Evolutionary conservation across 2,113 vertebrate genomes (phyloP), one percentile per base, ranked within the genome.

Genomic region (Dasyurus viverrinus): DNA sequence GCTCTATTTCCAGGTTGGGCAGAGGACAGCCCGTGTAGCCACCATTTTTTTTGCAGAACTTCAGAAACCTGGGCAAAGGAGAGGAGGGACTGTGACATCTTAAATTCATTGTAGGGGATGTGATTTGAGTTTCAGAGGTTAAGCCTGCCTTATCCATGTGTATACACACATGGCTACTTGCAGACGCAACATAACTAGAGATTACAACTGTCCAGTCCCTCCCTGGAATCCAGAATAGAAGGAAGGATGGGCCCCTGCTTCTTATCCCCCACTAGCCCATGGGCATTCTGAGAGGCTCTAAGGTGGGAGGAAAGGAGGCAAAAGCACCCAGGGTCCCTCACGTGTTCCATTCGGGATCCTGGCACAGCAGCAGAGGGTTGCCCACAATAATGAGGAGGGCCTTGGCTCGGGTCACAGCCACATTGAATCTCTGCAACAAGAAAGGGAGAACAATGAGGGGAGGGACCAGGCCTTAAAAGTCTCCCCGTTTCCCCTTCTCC

Each of bases 331-430:
- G 22, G 30, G 26, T 48, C 27, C 89, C 99, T 95, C 98, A 99
- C 99, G 95, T 97, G 57, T 95, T 96, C 99, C 99, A 99, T 96
- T 98, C 98, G 0, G 48, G 47, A 89, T 99, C 99, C 4, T 98
- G 98, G 90, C 96, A 96, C 96, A 99, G 98, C 96, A 99, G 98
- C 0, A 95, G 60, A 0, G 99, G 99, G 97, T 99, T 99, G 54
- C 99, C 99, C 97, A 99, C 99, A 93, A 99, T 97, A 0, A 99
- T 99, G 95, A 99, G 98, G 97, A 99, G 97, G 54, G 99, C 98
- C 98, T 99, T 99, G 95, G 99, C 99, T 97, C 99, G 98, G 50
- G 99, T 99, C 98, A 99, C 95, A 47, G 99, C 99, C 96, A 99
- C 99, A 0, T 99, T 99, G 96, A 99, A 98, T 97, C 99, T 99